These are phyloP conservation scores for Pseudomyrmex pallidus DNA, from an alignment of 1,140 invertebrate genomes.

Conservation along the genomic window DNA sequence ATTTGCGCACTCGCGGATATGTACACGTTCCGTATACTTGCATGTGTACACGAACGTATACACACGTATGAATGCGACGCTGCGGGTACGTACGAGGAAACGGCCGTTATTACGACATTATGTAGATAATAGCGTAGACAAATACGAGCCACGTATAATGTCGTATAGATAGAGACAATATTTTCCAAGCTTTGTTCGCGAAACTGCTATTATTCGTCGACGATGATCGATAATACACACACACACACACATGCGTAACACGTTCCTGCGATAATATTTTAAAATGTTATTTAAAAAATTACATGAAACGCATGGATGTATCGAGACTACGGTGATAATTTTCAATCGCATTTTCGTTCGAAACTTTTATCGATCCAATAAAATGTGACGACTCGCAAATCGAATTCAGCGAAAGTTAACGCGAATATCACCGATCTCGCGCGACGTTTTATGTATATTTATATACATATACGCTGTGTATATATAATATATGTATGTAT, in stretches of 20 bases:
- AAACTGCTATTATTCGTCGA: not conserved
- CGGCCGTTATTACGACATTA: constrained; percentile 65
- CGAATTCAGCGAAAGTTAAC: constrained; percentile 46
- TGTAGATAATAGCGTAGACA: constrained; percentile 56
- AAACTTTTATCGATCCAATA: not conserved
- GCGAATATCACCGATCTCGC: constrained; percentile 28
- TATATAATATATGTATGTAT: no score
- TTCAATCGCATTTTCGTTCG: constrained; percentile 26
- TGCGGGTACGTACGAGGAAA: constrained; percentile 34
- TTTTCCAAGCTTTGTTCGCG: not conserved
- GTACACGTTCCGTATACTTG: not conserved
- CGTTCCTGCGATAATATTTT: no score
- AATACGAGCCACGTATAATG: constrained; percentile 29
- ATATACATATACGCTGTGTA: no score
- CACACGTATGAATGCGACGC: not conserved
- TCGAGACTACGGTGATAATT: not conserved
- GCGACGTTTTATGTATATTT: constrained; percentile 14
- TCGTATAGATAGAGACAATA: not conserved
- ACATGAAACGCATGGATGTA: no score
- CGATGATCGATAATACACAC: not conserved
- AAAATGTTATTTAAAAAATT: no score
- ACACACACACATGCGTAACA: no score
- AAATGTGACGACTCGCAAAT: constrained; percentile 47
- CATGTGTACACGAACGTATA: not conserved
- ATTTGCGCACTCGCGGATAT: not conserved